phyloP scores from a whole-genome alignment of 2,797 vertebrate genomes.

The Sparidentex hasta region DNA sequence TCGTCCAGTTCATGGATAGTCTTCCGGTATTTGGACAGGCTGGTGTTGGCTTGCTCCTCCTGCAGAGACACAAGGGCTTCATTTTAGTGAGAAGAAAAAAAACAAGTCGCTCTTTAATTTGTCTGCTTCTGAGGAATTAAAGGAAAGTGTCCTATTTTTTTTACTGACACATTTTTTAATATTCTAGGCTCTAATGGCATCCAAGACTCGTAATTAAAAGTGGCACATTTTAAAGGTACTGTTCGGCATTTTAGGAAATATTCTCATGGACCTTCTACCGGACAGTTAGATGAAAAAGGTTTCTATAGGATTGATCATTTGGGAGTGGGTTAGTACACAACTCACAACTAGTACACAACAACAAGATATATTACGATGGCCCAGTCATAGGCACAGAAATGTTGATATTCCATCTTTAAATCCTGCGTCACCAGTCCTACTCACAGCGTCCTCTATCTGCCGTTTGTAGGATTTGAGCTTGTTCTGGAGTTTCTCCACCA shows the following conservation, averaged over 20 bases:
- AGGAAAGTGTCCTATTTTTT: background rate
- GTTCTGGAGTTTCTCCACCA: constrained; percentile 84
- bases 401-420: background rate
- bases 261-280: background rate
- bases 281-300: background rate
- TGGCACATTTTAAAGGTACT: background rate
- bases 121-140: constrained; percentile 6
- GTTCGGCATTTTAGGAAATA: background rate
- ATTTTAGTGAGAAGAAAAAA: background rate
- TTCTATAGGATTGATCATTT: too few relatives aligned
- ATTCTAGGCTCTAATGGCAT: background rate
- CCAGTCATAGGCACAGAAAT: too few relatives aligned
- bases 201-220: constrained; percentile 6
- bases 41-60: constrained; percentile 85
- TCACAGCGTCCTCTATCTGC: constrained; percentile 79
- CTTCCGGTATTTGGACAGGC: constrained; percentile 81
- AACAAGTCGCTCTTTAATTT: background rate
- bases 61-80: constrained; percentile 32
- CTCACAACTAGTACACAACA: too few relatives aligned
- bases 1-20: constrained; percentile 75
- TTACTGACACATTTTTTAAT: background rate
- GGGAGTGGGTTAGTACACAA: too few relatives aligned
- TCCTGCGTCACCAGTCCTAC: background rate
- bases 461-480: constrained; percentile 85
- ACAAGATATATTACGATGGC: too few relatives aligned